Percentiles rank a stretch among this genome's conserved stretches.
phyloP scores from a whole-genome alignment of 2,113 vertebrate genomes.

The Marcusenius ussheri region DNA sequence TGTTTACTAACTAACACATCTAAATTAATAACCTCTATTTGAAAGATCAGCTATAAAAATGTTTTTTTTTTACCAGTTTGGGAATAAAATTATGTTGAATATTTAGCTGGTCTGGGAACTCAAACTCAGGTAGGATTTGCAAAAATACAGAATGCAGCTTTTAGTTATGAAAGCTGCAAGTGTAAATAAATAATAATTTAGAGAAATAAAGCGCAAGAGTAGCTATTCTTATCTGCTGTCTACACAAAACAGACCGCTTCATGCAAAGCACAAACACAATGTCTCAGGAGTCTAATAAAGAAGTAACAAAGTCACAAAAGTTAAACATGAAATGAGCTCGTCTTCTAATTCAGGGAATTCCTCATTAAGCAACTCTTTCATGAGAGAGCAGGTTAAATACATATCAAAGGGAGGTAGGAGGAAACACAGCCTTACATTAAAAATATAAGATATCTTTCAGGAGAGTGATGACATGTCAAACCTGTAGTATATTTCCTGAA shows the following conservation, averaged over 20 bases:
- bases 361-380: not conserved
- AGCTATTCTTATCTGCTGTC: not conserved
- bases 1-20: not conserved
- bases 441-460: not conserved
- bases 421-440: not conserved
- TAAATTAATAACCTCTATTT: not conserved
- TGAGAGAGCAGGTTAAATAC: not conserved
- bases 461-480: not conserved
- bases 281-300: not conserved
- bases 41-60: not conserved
- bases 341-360: not conserved
- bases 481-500: not conserved
- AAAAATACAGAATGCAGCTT: not conserved
- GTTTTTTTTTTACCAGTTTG: not conserved
- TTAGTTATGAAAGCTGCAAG: not conserved
- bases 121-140: not conserved
- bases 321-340: not conserved
- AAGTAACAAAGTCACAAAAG: not conserved
- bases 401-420: not conserved
- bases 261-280: not conserved
- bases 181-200: not conserved
- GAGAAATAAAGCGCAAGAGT: not conserved
- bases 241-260: not conserved
- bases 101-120: not conserved
- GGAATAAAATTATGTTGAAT: not conserved